Conservation (phyloP, 2,797 vertebrate genomes). For the Cichlasoma orientale region DNA sequence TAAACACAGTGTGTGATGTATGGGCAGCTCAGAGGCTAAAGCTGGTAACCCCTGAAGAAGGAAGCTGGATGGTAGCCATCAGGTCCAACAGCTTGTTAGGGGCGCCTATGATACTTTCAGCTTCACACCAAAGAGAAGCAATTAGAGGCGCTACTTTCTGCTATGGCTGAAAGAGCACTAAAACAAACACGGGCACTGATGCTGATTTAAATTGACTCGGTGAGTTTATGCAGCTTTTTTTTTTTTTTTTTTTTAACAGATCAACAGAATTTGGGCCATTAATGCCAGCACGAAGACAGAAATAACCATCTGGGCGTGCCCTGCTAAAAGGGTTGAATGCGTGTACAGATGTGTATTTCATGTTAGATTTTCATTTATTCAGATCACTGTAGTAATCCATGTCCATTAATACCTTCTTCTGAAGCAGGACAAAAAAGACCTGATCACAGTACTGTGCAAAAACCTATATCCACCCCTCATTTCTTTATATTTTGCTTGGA, state of each 20-base stretch:
- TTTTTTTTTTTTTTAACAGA: not conserved
- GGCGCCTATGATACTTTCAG: slow-evolving; percentile 18
- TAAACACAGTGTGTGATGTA: slow-evolving; percentile 12
- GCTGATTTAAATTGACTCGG: not conserved
- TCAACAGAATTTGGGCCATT: not conserved
- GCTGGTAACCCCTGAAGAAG: not conserved
- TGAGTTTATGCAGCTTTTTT: not conserved
- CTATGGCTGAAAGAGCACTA: not conserved
- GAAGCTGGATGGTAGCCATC: slow-evolving; percentile 38
- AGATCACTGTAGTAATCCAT: no score
- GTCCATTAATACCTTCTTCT: not conserved
- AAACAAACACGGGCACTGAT: not conserved
- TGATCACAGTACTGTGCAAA: not conserved
- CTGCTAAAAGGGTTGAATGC: no score
- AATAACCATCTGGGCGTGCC: no score
- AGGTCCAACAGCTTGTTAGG: slow-evolving; percentile 9
- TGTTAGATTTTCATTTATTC: no score
- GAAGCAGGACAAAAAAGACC: not conserved
- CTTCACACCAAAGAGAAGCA: slow-evolving; percentile 5
- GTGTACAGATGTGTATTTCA: no score
- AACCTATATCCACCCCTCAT: not conserved
- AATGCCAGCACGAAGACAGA: not conserved
- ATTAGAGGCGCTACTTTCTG: slow-evolving; percentile 9
- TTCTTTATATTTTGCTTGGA: not conserved
- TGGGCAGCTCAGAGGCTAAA: slow-evolving; percentile 32